Evolutionary conservation across 1,140 invertebrate genomes (phyloP), one percentile per base, ranked within the genome.

Genomic region (Piezodorus guildinii): DNA sequence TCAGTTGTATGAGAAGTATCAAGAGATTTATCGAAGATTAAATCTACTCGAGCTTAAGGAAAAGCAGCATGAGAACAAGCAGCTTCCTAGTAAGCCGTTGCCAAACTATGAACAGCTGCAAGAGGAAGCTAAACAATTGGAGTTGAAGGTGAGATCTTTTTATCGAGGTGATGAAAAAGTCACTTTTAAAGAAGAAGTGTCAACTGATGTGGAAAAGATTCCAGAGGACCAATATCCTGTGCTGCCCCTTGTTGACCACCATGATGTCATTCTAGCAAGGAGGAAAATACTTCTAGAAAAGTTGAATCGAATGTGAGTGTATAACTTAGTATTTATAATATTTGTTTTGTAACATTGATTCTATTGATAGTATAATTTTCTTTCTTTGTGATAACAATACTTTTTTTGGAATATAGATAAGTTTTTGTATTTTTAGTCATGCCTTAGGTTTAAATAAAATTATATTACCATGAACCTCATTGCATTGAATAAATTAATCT

Each of bases 271-370:
- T 14, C n/a, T 39, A 10, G n/a, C 62, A 21, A 56, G 62, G 25
- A 56, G 62, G 27, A 63, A 43, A 58, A 63, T 63, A 17, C 19
- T 63, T 58, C n/a, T 63, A n/a, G 45, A 63, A 58, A 63, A 39
- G 43, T 30, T 63, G 17, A 44, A 51, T 63, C 17, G 21, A 25
- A 16, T 46, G 62, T 63, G 4, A 63, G 51, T 58, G 56, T 62
- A 49, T 21, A 6, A 49, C 34, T 6, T 39, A 10, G 12, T 39
- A 39, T 39, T 10, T 39, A 10, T 39, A 10, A 10, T 10, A 39
- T 10, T 39, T 39, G 34, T 39, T 39, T 39, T 39, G 34, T 39
- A 39, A 39, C 12, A 39, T 39, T 39, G 12, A 39, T 12, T 39
- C 34, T 12, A 39, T 10, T 39, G 1, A 39, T 39, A 10, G 9